Percentiles rank a stretch among this genome's conserved stretches.
Conservation (phyloP, 2,113 vertebrate genomes). For the Melanotaenia duboulayi region DNA sequence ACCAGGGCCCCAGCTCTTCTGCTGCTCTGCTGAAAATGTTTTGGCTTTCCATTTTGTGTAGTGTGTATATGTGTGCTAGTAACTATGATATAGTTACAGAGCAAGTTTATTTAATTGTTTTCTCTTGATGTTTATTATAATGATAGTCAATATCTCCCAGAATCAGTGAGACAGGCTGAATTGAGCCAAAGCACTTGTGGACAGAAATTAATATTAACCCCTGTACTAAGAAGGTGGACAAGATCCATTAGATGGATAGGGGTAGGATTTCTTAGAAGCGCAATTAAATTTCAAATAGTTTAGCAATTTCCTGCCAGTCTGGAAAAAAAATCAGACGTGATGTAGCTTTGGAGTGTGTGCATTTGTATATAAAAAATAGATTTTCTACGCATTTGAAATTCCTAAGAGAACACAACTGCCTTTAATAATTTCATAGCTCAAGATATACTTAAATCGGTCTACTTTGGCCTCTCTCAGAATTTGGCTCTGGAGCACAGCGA, state of each 20-base stretch:
- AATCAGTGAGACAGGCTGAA: background rate
- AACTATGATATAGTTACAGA: too few species aligned
- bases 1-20: background rate
- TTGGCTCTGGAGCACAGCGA: conserved; percentile 53
- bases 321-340: conserved; percentile 1
- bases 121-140: background rate
- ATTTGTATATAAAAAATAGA: conserved; percentile 31
- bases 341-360: conserved; percentile 9
- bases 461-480: conserved; percentile 46
- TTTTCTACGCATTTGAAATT: conserved; percentile 4
- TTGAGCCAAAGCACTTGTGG: background rate
- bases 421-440: conserved; percentile 56
- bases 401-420: conserved; percentile 31
- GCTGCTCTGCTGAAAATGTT: too few species aligned
- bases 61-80: background rate
- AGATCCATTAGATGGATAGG: background rate
- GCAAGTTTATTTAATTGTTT: background rate
- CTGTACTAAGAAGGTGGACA: background rate
- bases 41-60: background rate
- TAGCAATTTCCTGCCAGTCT: background rate
- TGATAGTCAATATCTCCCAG: background rate
- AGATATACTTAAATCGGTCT: conserved; percentile 59
- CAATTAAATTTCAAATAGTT: background rate
- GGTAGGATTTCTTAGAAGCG: background rate
- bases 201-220: background rate